phyloP scores from a whole-genome alignment of 2,888 invertebrate species.

The Polia nebulosa region DNA sequence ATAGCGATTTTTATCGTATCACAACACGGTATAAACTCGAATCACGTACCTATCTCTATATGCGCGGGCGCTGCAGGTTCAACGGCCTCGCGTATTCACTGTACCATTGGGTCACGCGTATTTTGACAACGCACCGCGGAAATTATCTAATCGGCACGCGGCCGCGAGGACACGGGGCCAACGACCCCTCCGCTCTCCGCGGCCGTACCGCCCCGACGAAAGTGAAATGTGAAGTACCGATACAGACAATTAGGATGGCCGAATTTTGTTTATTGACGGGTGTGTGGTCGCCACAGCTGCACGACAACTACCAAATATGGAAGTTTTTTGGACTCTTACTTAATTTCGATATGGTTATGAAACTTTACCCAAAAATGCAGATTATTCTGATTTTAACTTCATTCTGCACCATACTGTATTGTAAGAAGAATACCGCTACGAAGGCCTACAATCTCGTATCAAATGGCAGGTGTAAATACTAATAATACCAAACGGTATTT shows the following conservation, averaged over 20 bases:
- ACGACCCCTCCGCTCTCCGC: conserved; percentile 83
- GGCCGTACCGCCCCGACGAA: conserved; percentile 81
- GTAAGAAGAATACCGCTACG: conserved; percentile 44
- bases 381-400: background rate
- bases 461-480: conserved; percentile 29
- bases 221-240: conserved; percentile 87
- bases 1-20: conserved; percentile 76
- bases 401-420: background rate
- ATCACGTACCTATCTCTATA: conserved; percentile 77
- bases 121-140: conserved; percentile 90
- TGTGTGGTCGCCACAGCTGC: conserved; percentile 67
- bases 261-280: conserved; percentile 79
- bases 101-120: conserved; percentile 91
- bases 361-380: conserved; percentile 9
- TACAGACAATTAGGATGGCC: conserved; percentile 76
- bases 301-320: conserved; percentile 58
- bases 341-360: conserved; percentile 32
- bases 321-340: conserved; percentile 41
- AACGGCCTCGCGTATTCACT: conserved; percentile 85
- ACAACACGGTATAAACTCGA: conserved; percentile 65
- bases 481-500: conserved; percentile 48
- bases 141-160: conserved; percentile 91
- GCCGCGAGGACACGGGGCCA: conserved; percentile 88
- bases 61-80: conserved; percentile 81
- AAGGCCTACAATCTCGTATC: conserved; percentile 47